phyloP scores from a whole-genome alignment of 2,888 invertebrate species.

The Geophilus truncorum region DNA sequence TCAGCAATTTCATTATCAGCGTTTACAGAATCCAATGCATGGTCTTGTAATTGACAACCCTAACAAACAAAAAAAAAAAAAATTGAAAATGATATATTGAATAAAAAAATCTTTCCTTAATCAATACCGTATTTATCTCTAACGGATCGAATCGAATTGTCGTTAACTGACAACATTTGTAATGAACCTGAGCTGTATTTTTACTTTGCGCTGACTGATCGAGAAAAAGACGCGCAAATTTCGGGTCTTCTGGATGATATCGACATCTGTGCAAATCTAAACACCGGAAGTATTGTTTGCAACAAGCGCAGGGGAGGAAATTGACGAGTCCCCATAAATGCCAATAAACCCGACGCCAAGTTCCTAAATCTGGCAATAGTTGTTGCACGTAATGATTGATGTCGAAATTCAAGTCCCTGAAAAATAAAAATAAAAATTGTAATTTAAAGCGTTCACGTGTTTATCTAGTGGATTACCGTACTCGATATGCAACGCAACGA shows the following conservation, averaged over 20 bases:
- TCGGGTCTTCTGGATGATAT: background rate
- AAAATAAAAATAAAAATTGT: too few species aligned
- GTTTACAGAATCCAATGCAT: background rate
- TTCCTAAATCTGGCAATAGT: background rate
- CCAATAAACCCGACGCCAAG: background rate
- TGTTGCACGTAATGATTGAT: background rate
- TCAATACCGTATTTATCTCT: background rate
- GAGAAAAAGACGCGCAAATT: background rate
- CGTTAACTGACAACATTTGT: background rate
- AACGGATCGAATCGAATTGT: background rate
- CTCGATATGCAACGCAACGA: background rate
- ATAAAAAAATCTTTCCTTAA: background rate
- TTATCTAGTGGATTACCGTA: background rate
- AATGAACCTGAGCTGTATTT: background rate
- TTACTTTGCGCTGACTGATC: background rate
- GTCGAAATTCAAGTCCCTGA: background rate
- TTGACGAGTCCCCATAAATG: background rate
- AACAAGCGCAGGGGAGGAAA: background rate
- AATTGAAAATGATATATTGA: too few species aligned
- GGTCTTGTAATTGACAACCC: background rate
- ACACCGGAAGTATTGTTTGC: conserved; percentile 8
- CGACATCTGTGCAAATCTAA: background rate
- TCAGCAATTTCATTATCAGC: background rate
- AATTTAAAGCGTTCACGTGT: background rate
- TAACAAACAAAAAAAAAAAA: background rate